Evolutionary conservation across 2,888 invertebrate species (phyloP).

Genomic region (Carabus problematicus): DNA sequence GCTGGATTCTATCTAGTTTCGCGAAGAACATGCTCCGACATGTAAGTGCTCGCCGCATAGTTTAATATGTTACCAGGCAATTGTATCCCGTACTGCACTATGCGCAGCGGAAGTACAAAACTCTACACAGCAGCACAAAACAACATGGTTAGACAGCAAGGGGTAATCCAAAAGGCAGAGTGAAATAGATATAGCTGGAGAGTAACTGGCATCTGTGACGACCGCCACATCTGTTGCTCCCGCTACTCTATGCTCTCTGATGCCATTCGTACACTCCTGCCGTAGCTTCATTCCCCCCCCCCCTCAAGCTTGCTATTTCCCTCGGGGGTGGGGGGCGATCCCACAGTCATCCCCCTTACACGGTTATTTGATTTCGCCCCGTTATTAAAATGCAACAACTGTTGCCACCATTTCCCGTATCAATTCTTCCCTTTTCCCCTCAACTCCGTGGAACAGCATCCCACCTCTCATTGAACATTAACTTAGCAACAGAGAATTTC

Average conservation of each 20-base stretch:
- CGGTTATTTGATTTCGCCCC: conserved; percentile 39
- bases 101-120: no score
- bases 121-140: no score
- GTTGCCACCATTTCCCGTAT: conserved; percentile 36
- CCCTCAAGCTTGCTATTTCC: conserved; percentile 3
- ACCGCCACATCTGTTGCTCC: conserved; percentile 39
- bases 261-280: conserved; percentile 26
- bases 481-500: conserved; percentile 16
- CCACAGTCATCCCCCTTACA: conserved; percentile 2
- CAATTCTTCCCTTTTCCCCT: conserved; percentile 2
- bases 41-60: no score
- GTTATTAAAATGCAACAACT: conserved; percentile 42
- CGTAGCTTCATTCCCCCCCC: not conserved
- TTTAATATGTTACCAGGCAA: no score
- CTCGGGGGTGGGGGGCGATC: not conserved
- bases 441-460: not conserved
- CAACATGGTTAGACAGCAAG: no score
- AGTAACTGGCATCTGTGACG: conserved; percentile 14
- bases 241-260: conserved; percentile 18
- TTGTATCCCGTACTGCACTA: no score
- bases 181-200: no score
- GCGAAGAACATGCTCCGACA: no score
- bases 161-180: no score
- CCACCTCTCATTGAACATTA: conserved; percentile 11
- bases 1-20: no score